phyloP scores from a whole-genome alignment of 2,113 vertebrate genomes.

The Osmerus eperlanus region DNA sequence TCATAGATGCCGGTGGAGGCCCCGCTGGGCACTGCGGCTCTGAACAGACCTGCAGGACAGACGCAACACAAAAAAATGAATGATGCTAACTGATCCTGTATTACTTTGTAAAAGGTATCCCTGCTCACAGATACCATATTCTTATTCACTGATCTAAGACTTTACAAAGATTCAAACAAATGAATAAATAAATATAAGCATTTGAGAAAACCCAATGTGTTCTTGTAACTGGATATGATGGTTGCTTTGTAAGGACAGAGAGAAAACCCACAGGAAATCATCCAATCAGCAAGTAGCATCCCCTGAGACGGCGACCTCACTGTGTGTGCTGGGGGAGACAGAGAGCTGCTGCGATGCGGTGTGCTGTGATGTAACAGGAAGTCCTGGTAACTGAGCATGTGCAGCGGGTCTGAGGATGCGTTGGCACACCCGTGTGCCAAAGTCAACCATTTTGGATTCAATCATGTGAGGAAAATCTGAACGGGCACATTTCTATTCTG shows the following conservation, averaged over 20 bases:
- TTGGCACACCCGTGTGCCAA: slow-evolving; percentile 17
- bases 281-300: slow-evolving; percentile 13
- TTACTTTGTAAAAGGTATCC: too few species aligned
- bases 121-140: too few species aligned
- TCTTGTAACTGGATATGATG: neutral
- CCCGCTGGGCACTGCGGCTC: slow-evolving; percentile 95
- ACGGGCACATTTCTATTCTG: slow-evolving; percentile 32
- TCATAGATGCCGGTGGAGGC: slow-evolving; percentile 98
- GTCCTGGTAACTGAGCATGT: slow-evolving; percentile 49
- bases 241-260: slow-evolving; percentile 18
- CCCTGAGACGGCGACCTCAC: neutral
- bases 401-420: slow-evolving; percentile 36
- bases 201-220: too few species aligned
- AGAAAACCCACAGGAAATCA: neutral
- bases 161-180: too few species aligned
- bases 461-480: slow-evolving; percentile 27
- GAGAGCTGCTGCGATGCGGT: neutral
- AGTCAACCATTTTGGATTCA: slow-evolving; percentile 38
- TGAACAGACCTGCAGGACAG: slow-evolving; percentile 82
- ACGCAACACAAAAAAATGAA: neutral
- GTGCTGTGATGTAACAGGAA: slow-evolving; percentile 50
- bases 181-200: too few species aligned
- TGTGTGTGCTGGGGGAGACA: neutral
- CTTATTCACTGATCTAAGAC: too few species aligned
- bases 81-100: neutral